phyloP scores from a whole-genome alignment of 2,113 vertebrate genomes.

The Charina bottae region DNA sequence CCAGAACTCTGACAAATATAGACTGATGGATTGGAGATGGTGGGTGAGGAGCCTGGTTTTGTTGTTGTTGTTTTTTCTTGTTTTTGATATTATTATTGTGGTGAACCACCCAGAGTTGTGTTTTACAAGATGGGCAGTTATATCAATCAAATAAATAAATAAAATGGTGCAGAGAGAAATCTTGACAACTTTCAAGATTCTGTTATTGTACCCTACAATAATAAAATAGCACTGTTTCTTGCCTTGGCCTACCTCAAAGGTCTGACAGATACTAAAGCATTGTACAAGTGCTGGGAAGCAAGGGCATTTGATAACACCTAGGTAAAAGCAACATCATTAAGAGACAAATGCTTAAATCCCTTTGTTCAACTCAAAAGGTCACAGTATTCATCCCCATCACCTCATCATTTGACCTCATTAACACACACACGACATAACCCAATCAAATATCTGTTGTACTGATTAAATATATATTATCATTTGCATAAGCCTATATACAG shows the following conservation, averaged over 20 bases:
- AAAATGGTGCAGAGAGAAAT: too few relatives aligned
- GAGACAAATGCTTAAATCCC: not conserved
- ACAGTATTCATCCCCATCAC: not conserved
- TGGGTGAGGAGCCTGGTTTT: too few relatives aligned
- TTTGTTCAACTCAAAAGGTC: not conserved
- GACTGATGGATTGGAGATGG: too few relatives aligned
- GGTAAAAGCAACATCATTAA: not conserved
- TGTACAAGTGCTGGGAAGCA: not conserved
- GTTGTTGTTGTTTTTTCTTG: too few relatives aligned
- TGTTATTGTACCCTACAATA: not conserved
- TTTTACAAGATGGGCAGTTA: too few relatives aligned
- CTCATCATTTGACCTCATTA: not conserved
- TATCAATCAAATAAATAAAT: too few relatives aligned
- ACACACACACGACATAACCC: not conserved
- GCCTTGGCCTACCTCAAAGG: not conserved
- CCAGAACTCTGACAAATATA: too few relatives aligned
- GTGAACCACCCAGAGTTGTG: too few relatives aligned
- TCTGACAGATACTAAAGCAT: not conserved
- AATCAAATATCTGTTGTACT: not conserved
- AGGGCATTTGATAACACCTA: not conserved
- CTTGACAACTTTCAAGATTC: too few relatives aligned
- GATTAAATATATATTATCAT: not conserved
- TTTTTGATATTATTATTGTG: too few relatives aligned
- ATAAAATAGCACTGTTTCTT: not conserved
- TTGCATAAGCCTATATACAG: not conserved